Conservation (phyloP, 2,888 invertebrate genomes). For the Stenchaetothrips biformis region DNA sequence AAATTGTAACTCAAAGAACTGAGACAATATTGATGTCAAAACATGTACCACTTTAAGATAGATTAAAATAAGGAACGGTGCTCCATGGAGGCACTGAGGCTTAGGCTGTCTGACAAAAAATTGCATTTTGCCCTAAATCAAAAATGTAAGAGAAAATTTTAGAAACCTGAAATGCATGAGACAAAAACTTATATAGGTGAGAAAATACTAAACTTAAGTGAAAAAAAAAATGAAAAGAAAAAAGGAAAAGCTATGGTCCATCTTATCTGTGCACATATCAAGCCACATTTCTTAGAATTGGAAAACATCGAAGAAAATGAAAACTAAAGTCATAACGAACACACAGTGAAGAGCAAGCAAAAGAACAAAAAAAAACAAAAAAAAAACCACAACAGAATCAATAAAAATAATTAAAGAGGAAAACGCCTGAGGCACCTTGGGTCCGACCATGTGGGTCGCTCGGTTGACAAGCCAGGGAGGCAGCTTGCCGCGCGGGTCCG, state of each 20-base stretch:
- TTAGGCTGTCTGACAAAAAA: too few species aligned
- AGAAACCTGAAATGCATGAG: background rate
- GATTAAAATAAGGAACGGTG: too few species aligned
- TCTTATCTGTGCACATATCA: background rate
- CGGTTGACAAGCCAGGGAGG: conserved; percentile 89
- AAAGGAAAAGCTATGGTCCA: background rate
- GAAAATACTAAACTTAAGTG: background rate
- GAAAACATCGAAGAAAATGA: background rate
- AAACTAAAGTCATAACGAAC: conserved; percentile 6
- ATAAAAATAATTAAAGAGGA: background rate
- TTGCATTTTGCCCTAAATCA: too few species aligned
- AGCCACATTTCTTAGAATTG: background rate
- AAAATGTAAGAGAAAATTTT: background rate
- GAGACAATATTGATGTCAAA: too few species aligned
- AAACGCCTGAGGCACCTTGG: conserved; percentile 53
- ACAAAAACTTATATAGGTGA: background rate
- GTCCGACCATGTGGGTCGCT: conserved; percentile 79
- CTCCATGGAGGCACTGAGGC: too few species aligned
- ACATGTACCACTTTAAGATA: too few species aligned
- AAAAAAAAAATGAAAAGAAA: background rate
- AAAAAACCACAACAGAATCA: background rate
- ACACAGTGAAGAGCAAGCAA: conserved; percentile 2
- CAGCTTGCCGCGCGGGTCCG: conserved; percentile 80
- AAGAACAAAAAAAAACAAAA: background rate
- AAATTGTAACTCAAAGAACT: too few species aligned